Base-by-base conservation (phyloP, 2,888 invertebrate genomes). In the Malachius bipustulatus region DNA sequence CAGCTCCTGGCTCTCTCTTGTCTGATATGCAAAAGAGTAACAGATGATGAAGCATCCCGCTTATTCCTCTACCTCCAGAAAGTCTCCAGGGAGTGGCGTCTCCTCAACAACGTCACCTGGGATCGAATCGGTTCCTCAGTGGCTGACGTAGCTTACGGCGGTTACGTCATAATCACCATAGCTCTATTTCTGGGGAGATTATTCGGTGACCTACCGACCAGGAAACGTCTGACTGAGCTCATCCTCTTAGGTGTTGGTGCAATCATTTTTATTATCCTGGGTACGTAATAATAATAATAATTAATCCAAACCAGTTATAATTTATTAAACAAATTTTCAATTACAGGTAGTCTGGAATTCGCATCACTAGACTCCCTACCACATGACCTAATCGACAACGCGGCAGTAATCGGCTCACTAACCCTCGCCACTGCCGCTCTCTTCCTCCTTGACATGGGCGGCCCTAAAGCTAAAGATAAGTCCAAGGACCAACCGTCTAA, bases 61-160 rank as follows among this genome's bases (percentile, higher is more conserved):
- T 63, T 81, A 46, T 73, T 75, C 51, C 67, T 77, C 43, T 71
- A 74, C 48, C 67, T 80, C 43, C 75, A 80, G 61, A 81, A 79
- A 62, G 57, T 76, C 38, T 81, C 80, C 15, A 64, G 77, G 30
- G 81, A 82, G 63, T 82, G 82, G 82, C 75, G 77, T 19, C 67
- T 81, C 16, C 65, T 81, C 42, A 78, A 73, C 47, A 82, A 77
- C 30, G 71, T 82, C 44, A 80, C 81, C 0, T 80, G 81, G 78
- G 77, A 77, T 51, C 67, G 70, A 14, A 69, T 77, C 26, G 81
- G 81, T 1, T 71, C 75, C 9, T 69, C 76, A 16, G 73, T 76
- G 41, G 76, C 75, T 2, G 75, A 77, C 45, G 71, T 76, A 32
- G 66, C 75, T 12, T 77, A 75, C 53, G 77, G 77, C 46, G 75